Evolutionary conservation across 2,888 invertebrate genomes (phyloP), one percentile per base, ranked within the genome.

Genomic region (Synanthedon tipuliformis): DNA sequence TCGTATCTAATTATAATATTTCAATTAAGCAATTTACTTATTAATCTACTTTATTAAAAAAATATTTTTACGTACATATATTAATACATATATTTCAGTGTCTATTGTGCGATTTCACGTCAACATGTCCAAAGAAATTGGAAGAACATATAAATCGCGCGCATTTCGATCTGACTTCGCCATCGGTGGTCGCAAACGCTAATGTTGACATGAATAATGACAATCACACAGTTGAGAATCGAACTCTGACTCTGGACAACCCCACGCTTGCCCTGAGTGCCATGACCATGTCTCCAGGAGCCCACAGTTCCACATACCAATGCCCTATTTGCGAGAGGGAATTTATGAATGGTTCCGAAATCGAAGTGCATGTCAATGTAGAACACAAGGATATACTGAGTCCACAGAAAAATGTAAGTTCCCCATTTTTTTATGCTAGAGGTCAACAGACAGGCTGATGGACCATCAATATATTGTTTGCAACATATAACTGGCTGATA

Each of bases 61-160:
- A 12, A 10, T 40, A 48, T 18, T 16, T 41, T 27, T 27, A 40
- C 40, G 34, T 51, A 41, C 34, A 16, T 15, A n/a, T 18, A 0
- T 2, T 27, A 34, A 34, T 34, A 34, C 10, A 16, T 41, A 16
- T 53, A 59, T 85, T 87, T 18, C 81, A 93, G 85, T 95, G 95
- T 76, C 92, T 94, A 50, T 89, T 95, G 76, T 95, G 95, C 78
- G 91, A 91, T 65, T 93, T 92, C 69, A 91, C 89, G 56, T 93
- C 93, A 68, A 90, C 91, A 72, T 93, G 92, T 78, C 92, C 94
- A 1, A 84, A 89, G 57, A 90, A 91, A 66, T 81, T 95, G 59
- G 94, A 95, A 70, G 94, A 94, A 74, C 95, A 95, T 75, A 93
- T 95, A 70, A 95, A 95, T 75, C 89, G 94, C 52, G 92, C 93